Evolutionary conservation across 1,140 invertebrate species (phyloP).

Genomic region (Drosophila carrolli): DNA sequence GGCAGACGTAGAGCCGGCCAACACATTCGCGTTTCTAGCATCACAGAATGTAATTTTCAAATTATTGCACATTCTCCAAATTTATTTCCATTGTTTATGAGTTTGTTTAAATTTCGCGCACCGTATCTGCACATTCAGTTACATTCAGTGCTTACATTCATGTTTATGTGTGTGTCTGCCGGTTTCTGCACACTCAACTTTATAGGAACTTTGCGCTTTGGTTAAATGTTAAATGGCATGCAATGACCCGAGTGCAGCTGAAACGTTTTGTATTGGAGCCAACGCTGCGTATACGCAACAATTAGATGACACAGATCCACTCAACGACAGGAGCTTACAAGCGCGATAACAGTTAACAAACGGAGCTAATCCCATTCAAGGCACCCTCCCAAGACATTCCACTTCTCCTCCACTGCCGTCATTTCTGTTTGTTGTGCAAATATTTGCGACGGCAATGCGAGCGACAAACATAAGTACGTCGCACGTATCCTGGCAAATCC

Average conservation of each 20-base stretch:
- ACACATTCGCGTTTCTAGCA: background rate
- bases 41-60: slow-evolving; percentile 55
- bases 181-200: background rate
- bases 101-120: slow-evolving; percentile 51
- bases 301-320: slow-evolving; percentile 55
- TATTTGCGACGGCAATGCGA: slow-evolving; percentile 71
- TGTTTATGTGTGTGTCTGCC: slow-evolving; percentile 6
- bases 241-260: slow-evolving; percentile 25
- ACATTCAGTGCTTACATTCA: slow-evolving; percentile 12
- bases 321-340: slow-evolving; percentile 74
- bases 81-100: slow-evolving; percentile 75
- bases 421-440: slow-evolving; percentile 65
- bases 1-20: slow-evolving; percentile 9
- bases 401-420: background rate
- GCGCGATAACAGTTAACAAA: slow-evolving; percentile 79
- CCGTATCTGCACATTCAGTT: slow-evolving; percentile 14
- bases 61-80: slow-evolving; percentile 69
- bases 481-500: slow-evolving; percentile 67
- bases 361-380: slow-evolving; percentile 67
- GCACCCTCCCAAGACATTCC: slow-evolving; percentile 22
- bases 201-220: slow-evolving; percentile 11
- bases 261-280: slow-evolving; percentile 47
- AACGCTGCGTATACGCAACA: slow-evolving; percentile 60
- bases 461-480: slow-evolving; percentile 76
- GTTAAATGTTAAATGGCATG: slow-evolving; percentile 39